Evolutionary conservation across 2,797 vertebrate species (phyloP).

Genomic region (Lithobates sylvaticus): DNA sequence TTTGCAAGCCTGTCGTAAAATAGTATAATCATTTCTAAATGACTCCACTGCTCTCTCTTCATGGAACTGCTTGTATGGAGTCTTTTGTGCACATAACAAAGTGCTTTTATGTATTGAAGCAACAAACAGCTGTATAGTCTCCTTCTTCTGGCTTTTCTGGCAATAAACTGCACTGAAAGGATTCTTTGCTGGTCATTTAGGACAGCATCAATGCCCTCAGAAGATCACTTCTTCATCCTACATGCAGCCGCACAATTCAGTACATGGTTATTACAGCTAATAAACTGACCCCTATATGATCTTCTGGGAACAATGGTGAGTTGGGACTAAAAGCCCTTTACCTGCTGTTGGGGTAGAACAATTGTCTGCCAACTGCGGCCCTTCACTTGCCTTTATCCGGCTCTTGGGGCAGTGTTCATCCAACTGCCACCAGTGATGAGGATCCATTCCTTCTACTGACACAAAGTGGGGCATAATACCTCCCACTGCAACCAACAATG

Average conservation of each 20-base stretch:
- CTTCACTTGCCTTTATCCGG: too few relatives aligned
- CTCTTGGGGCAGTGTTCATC: too few relatives aligned
- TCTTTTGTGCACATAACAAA: constrained; percentile 18
- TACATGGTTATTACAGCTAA: not conserved
- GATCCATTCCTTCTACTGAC: too few relatives aligned
- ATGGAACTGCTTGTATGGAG: constrained; percentile 26
- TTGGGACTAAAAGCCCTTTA: too few relatives aligned
- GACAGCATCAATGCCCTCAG: not conserved
- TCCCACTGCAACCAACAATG: too few relatives aligned
- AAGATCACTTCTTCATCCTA: not conserved
- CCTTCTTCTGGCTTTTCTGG: not conserved
- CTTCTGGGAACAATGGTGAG: too few relatives aligned
- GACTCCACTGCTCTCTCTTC: constrained; percentile 21
- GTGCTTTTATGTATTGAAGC: not conserved
- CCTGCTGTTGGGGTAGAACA: too few relatives aligned
- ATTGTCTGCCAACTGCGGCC: too few relatives aligned
- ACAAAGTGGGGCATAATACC: too few relatives aligned
- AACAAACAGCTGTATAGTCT: not conserved
- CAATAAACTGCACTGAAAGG: not conserved
- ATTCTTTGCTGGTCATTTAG: not conserved
- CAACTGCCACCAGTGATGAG: too few relatives aligned
- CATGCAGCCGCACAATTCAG: not conserved
- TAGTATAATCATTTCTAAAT: constrained; percentile 25
- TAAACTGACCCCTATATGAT: not conserved
- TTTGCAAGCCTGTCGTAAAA: constrained; percentile 10